Percentiles rank a stretch among this genome's conserved stretches.
Evolutionary conservation across 1,140 invertebrate genomes (phyloP).

Genomic region (Eufriesea mexicana): DNA sequence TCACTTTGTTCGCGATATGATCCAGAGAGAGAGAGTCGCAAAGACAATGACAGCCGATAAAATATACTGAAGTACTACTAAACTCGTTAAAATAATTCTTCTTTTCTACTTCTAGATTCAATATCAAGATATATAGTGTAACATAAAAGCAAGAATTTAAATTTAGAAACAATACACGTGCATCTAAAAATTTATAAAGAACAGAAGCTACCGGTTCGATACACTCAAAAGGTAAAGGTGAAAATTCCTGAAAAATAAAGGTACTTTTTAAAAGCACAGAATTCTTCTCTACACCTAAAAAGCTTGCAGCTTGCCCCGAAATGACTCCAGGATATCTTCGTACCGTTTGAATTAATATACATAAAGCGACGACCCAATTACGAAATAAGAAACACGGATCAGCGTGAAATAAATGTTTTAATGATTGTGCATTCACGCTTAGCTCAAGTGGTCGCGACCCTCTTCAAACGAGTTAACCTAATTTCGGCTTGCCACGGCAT

Average conservation of each 20-base stretch:
- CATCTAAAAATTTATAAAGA: too few relatives aligned
- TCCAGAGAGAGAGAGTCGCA: too few relatives aligned
- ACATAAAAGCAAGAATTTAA: too few relatives aligned
- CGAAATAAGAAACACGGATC: slow-evolving; percentile 22
- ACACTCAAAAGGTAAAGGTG: too few relatives aligned
- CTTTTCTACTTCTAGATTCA: too few relatives aligned
- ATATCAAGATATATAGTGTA: too few relatives aligned
- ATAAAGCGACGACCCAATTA: slow-evolving; percentile 29
- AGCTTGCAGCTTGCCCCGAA: not conserved
- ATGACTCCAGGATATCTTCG: not conserved
- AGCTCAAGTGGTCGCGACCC: slow-evolving; percentile 21
- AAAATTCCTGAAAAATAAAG: not conserved
- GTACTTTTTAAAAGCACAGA: not conserved
- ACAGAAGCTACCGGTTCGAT: too few relatives aligned
- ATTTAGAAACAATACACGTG: too few relatives aligned
- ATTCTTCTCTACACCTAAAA: not conserved
- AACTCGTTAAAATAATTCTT: too few relatives aligned
- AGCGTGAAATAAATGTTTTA: slow-evolving; percentile 36
- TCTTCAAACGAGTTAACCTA: slow-evolving; percentile 27
- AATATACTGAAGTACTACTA: too few relatives aligned
- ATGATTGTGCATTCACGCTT: slow-evolving; percentile 30
- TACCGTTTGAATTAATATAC: slow-evolving; percentile 4
- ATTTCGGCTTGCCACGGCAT: slow-evolving; percentile 15
- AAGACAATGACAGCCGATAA: too few relatives aligned
- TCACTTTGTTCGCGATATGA: too few relatives aligned